These are phyloP conservation scores for Phylloscopus collybita DNA, from an alignment of 2,797 vertebrate species.

Conservation along the genomic window DNA sequence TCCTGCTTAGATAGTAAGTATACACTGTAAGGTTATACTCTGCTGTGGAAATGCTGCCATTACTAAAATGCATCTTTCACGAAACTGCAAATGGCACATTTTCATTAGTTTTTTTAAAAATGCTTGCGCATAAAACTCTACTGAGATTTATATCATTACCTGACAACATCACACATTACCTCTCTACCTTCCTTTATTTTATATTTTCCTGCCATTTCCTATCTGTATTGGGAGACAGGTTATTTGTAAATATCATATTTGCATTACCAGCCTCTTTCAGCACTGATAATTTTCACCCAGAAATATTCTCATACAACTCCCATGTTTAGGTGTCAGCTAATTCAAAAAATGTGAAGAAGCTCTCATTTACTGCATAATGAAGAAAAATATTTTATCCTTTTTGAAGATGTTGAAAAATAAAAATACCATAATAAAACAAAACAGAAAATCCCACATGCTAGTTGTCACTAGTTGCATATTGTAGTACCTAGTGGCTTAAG, in stretches of 20 bases:
- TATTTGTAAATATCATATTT: conserved; percentile 2
- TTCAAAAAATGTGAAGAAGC: not conserved
- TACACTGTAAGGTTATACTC: not conserved
- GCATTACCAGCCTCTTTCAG: not conserved
- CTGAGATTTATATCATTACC: not conserved
- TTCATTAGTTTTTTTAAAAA: not conserved
- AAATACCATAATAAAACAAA: not conserved
- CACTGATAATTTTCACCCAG: not conserved
- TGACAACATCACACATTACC: not conserved
- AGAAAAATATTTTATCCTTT: not conserved
- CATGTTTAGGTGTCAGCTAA: not conserved
- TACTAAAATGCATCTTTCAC: not conserved
- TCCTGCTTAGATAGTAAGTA: not conserved
- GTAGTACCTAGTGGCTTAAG: not conserved
- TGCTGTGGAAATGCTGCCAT: not conserved
- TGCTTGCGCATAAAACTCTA: not conserved
- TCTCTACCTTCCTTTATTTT: not conserved
- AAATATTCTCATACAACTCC: not conserved
- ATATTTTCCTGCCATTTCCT: not conserved
- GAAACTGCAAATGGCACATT: not conserved
- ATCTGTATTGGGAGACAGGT: not conserved
- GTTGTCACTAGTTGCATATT: not conserved
- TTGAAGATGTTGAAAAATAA: not conserved
- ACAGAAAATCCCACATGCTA: not conserved
- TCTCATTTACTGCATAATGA: not conserved